Conservation (phyloP, 2,113 vertebrate genomes). For the Melanerpes aurifrons region DNA sequence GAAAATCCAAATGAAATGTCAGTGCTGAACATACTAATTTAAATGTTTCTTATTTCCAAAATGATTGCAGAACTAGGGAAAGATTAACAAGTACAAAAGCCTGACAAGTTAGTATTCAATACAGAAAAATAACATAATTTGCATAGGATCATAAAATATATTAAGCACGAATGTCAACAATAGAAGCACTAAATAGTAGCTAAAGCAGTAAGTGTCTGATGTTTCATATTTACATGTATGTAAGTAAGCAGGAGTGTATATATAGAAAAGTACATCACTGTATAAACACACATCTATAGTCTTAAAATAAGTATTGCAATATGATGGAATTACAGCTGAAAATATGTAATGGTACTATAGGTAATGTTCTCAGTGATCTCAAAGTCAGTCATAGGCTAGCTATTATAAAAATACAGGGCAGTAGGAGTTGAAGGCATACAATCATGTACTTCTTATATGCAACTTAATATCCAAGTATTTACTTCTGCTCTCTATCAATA, state of each 20-base stretch:
- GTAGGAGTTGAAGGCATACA: neutral
- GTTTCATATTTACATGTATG: neutral
- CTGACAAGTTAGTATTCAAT: conserved; percentile 42
- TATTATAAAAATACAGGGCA: neutral
- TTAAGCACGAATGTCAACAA: neutral
- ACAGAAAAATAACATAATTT: neutral
- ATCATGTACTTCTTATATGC: neutral
- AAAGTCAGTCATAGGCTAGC: neutral
- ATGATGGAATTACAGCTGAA: conserved; percentile 7
- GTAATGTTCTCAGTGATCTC: neutral
- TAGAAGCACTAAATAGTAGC: neutral
- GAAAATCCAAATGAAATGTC: conserved; percentile 39
- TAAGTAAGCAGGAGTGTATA: neutral
- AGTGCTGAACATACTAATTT: neutral
- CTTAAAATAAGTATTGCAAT: neutral
- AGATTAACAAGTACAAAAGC: neutral
- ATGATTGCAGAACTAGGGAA: conserved; percentile 7
- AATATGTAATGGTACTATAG: neutral
- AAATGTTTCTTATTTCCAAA: conserved; percentile 19
- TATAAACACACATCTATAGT: neutral
- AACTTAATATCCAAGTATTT: neutral
- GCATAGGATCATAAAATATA: neutral
- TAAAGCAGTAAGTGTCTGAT: neutral
- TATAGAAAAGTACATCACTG: neutral
- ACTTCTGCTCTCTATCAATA: neutral